Evolutionary conservation across 2,888 invertebrate species (phyloP).

Genomic region (Hybos culiciformis): DNA sequence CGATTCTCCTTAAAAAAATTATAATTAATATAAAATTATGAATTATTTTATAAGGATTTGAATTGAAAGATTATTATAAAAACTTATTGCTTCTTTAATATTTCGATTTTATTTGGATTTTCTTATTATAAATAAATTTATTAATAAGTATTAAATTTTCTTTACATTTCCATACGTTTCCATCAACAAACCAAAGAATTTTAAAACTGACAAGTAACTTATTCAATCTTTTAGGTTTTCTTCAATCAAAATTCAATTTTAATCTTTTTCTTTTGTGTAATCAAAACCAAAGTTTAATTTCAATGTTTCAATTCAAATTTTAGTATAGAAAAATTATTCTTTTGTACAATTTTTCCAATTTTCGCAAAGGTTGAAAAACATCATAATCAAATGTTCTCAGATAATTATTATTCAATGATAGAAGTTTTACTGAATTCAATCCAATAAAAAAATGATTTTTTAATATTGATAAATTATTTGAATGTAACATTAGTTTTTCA

Average conservation of each 20-base stretch:
- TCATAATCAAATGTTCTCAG: slow-evolving; percentile 36
- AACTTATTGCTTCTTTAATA: no score
- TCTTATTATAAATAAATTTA: slow-evolving; percentile 1
- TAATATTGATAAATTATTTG: slow-evolving; percentile 37
- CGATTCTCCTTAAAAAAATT: slow-evolving; percentile 39
- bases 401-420: slow-evolving; percentile 48
- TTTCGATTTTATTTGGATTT: no score
- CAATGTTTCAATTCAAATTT: no score
- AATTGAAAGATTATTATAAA: no score
- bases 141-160: no score
- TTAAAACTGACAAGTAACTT: no score
- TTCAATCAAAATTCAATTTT: no score
- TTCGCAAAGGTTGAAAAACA: slow-evolving; percentile 34
- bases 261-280: no score
- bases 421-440: slow-evolving; percentile 36
- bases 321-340: background rate
- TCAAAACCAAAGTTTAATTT: no score
- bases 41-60: slow-evolving; percentile 1
- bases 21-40: slow-evolving; percentile 17
- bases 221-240: no score
- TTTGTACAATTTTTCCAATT: slow-evolving; percentile 40
- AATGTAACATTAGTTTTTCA: slow-evolving; percentile 41
- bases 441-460: slow-evolving; percentile 37
- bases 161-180: no score
- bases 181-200: no score